Evolutionary conservation across 2,113 vertebrate genomes (phyloP).

Genomic region (Pipra filicauda): DNA sequence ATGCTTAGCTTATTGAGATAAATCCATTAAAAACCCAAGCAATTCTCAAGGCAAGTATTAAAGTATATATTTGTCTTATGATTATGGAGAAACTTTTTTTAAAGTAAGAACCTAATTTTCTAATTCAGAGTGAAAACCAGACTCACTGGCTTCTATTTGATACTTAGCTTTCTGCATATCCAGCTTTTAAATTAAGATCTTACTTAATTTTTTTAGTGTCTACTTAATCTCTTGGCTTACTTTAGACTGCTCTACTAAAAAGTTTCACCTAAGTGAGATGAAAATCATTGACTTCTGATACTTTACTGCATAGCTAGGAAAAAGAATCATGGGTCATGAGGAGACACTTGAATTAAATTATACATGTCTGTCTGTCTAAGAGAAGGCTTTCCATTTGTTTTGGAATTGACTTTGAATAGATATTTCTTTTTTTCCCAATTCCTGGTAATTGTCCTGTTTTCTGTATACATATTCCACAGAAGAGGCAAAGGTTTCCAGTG

Average conservation of each 20-base stretch:
- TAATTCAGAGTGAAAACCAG: not conserved
- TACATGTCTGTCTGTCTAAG: not conserved
- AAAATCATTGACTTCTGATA: not conserved
- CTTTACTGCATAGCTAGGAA: not conserved
- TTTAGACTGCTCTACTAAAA: not conserved
- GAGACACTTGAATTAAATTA: not conserved
- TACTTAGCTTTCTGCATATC: not conserved
- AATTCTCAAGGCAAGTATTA: not conserved
- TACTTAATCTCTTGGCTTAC: not conserved
- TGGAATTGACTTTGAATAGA: not conserved
- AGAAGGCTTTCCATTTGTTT: not conserved
- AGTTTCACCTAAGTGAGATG: not conserved
- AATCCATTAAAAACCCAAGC: not conserved
- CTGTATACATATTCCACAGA: conserved; percentile 5
- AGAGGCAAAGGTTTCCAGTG: not conserved
- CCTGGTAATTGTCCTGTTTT: conserved; percentile 12
- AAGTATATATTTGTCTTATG: not conserved
- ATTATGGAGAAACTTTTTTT: not conserved
- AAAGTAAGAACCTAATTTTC: not conserved
- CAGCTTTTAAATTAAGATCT: not conserved
- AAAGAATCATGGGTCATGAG: not conserved
- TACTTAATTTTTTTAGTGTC: not conserved
- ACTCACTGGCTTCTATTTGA: not conserved
- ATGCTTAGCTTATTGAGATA: not conserved
- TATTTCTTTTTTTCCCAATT: not conserved